These are phyloP conservation scores for Diplolepis rosae DNA, from an alignment of 2,888 invertebrate species.

Conservation along the genomic window DNA sequence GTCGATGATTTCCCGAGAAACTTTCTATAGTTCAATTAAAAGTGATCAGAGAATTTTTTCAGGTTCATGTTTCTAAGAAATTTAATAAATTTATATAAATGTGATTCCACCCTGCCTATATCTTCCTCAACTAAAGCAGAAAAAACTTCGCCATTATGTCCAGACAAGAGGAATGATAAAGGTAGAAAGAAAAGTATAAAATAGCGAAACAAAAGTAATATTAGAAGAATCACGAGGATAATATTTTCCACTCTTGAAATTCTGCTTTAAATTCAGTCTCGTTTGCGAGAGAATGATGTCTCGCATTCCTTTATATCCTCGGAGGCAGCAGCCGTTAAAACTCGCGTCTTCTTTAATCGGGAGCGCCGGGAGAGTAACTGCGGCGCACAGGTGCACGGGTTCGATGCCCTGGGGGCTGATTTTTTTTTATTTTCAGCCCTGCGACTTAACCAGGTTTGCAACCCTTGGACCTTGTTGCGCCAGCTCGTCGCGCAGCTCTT, in stretches of 20 bases:
- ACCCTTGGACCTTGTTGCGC: slow-evolving; percentile 34
- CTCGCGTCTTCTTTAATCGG: slow-evolving; percentile 50
- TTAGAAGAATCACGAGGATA: slow-evolving; percentile 9
- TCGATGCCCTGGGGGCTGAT: slow-evolving; percentile 48
- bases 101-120: no score
- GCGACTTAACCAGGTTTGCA: slow-evolving; percentile 44
- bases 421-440: slow-evolving; percentile 49
- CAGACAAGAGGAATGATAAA: background rate
- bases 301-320: background rate
- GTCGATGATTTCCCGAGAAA: no score
- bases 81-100: no score
- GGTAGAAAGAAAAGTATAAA: background rate
- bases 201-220: background rate
- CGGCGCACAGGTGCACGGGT: slow-evolving; percentile 48
- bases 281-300: background rate
- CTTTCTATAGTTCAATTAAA: no score
- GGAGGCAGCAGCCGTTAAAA: slow-evolving; percentile 39
- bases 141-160: no score
- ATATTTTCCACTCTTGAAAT: slow-evolving; percentile 13
- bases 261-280: background rate
- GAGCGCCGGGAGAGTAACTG: slow-evolving; percentile 41
- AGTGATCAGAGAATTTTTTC: no score
- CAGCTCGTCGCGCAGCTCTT: slow-evolving; percentile 32
- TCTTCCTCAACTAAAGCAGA: no score
- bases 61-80: no score